Evolutionary conservation across 2,113 vertebrate species (phyloP), one percentile per base, ranked within the genome.

Genomic region (Meriones unguiculatus): DNA sequence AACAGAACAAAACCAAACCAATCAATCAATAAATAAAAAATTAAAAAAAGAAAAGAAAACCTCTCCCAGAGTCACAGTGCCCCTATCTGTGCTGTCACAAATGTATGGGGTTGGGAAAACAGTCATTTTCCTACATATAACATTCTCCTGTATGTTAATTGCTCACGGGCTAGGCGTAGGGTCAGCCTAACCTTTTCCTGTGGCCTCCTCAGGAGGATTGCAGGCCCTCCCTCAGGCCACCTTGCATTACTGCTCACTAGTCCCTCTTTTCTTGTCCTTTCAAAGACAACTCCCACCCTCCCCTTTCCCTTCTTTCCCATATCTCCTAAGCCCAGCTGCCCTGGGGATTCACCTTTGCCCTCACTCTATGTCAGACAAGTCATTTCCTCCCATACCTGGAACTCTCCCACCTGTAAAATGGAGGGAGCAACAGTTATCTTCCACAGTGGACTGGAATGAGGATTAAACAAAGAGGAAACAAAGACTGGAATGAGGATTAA

Each of bases 321-420:
- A 9, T 24, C 65, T 75, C 22, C 38, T 62, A 28, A 72, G 15
- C 76, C 30, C 24, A 1, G 15, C 84, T n/a, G 52, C 62, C 64
- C n/a, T 30, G 65, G 91, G 65, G 35, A 17, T 65, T 69, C 4
- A 11, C 18, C 38, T 85, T 15, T 77, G 62, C 38, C 54, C 14
- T 62, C 38, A 32, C 69, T 59, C 72, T n/a, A 89, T 62, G 35
- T 65, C 32, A 54, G 54, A 57, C 6, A 76, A 73, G 75, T 25
- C 7, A 2, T 81, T 82, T 54, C n/a, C 73, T 20, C 50, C 4
- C 7, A 8, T 6, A n/a, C 10, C 38, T 82, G 46, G 38, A 85
- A 41, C 28, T 64, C 64, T 91, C 73, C 41, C 41, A 17, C n/a
- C n/a, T n/a, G n/a, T n/a, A 0, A 0, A 5, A 15, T 0, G 0